Conservation (phyloP, 2,888 invertebrate species). For the Lasioglossum malachurum region DNA sequence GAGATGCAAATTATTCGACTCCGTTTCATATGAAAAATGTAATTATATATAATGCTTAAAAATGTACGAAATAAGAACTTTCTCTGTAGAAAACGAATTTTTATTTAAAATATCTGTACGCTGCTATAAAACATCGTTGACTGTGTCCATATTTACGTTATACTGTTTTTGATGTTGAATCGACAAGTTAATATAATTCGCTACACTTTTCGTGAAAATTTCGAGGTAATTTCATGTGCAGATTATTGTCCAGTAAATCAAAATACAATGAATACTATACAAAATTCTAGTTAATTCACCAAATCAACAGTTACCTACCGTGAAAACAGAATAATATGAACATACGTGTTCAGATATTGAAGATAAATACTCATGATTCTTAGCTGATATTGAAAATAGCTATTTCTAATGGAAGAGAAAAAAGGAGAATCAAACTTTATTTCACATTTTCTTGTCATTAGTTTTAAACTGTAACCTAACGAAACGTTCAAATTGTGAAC, state of each 20-base stretch:
- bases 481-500: not conserved
- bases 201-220: not conserved
- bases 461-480: not conserved
- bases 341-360: not conserved
- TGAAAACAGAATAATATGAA: not conserved
- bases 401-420: not conserved
- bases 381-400: not conserved
- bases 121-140: not conserved
- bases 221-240: not conserved
- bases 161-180: not conserved
- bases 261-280: not conserved
- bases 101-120: constrained; percentile 7
- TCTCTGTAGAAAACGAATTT: constrained; percentile 4
- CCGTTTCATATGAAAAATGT: not conserved
- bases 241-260: not conserved
- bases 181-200: constrained; percentile 1
- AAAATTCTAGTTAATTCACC: not conserved
- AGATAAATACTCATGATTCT: not conserved
- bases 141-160: not conserved
- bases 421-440: not conserved
- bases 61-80: constrained; percentile 8
- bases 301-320: not conserved
- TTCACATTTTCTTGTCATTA: not conserved
- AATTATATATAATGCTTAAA: constrained; percentile 11
- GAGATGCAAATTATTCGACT: constrained; percentile 15